Evolutionary conservation across 1,140 invertebrate species (phyloP), one percentile per base, ranked within the genome.

Genomic region (Aphelenchoides avenae): DNA sequence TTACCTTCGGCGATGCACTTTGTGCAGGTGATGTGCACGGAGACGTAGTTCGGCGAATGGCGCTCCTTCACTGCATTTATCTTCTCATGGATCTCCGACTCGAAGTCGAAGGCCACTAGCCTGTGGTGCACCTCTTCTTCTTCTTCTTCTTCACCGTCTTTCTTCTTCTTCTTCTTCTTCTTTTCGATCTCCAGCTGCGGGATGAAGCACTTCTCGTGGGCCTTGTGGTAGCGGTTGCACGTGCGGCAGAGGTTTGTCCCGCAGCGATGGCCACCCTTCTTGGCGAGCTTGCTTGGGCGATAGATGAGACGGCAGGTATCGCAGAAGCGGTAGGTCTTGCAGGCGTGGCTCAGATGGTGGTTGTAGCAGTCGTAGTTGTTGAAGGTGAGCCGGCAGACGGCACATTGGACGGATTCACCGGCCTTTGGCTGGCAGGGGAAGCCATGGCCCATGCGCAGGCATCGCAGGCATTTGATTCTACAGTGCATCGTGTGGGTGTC

Each of bases 291-390:
- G n/a, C n/a, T n/a, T n/a, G n/a, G n/a, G n/a, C n/a, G n/a, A n/a
- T n/a, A n/a, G n/a, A n/a, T n/a, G n/a, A n/a, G n/a, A 15, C 47
- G 30, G 20, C 47, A 49, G 15, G 33, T 47, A 1, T 43, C 20
- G 1, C 47, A 49, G 33, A 34, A 26, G 5, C 41, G 33, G n/a
- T 26, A 49, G 13, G 26, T 30, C 18, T 0, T 30, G 41, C 47
- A 49, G 11, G 24, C 15, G 20, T n/a, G n/a, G n/a, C 15, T 43
- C 1, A 26, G 13, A 26, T 49, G 47, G n/a, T 49, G 47, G 15
- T 13, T 44, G 6, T n/a, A 49, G 20, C 47, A 49, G 13, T 49
- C 47, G 15, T 49, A 4, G 3, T n/a, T 49, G 11, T 1, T 13
- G 20, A 49, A 49, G 13, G n/a, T 3, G 15, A 34, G 33, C 15